Conservation (phyloP, 2,113 vertebrate genomes). For the Hepsetus odoe region DNA sequence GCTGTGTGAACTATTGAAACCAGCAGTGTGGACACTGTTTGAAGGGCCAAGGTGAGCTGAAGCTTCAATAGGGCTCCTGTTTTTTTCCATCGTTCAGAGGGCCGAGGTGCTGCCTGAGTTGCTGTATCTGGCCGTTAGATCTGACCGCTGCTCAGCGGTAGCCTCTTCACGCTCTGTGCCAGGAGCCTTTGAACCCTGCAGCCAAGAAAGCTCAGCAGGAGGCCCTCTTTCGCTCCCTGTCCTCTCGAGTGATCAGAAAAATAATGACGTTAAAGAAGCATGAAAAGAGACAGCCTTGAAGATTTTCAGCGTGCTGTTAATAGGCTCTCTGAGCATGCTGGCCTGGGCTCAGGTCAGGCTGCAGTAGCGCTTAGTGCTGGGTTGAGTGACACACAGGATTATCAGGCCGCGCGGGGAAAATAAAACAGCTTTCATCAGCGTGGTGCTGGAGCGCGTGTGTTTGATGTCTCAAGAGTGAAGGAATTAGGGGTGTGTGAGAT, state of each 20-base stretch:
- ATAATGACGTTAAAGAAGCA: conserved; percentile 67
- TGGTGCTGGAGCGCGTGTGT: conserved; percentile 49
- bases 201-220: conserved; percentile 69
- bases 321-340: conserved; percentile 54
- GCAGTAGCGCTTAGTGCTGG: conserved; percentile 67
- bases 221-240: conserved; percentile 56
- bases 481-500: conserved; percentile 54
- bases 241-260: conserved; percentile 69
- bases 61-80: conserved; percentile 44
- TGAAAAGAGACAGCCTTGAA: conserved; percentile 59
- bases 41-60: not conserved
- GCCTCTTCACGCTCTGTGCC: conserved; percentile 58
- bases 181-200: conserved; percentile 70
- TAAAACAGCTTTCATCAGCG: conserved; percentile 66
- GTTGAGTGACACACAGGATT: conserved; percentile 71
- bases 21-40: not conserved
- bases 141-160: conserved; percentile 60
- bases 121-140: conserved; percentile 57
- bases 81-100: not conserved
- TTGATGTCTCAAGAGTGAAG: conserved; percentile 66
- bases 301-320: conserved; percentile 71
- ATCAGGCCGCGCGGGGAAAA: conserved; percentile 58
- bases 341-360: conserved; percentile 64
- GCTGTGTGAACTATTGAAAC: not conserved
- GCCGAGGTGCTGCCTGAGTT: not conserved